A percentile compares a stretch with the other conserved stretches of the same genome.
Evolutionary conservation across 2,888 invertebrate genomes (phyloP).

Genomic region (Rhamnusium bicolor): DNA sequence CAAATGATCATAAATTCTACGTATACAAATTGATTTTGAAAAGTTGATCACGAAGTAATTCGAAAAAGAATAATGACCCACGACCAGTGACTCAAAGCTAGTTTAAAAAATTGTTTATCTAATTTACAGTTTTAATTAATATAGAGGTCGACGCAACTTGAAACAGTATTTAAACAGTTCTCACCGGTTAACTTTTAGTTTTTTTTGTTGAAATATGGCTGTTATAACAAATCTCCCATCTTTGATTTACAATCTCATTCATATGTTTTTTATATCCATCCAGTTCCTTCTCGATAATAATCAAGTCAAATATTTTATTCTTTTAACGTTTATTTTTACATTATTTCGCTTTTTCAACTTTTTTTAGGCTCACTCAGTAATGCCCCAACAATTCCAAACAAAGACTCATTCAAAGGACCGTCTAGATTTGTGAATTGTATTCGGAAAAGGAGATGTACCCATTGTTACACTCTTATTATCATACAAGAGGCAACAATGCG

Average conservation of each 20-base stretch:
- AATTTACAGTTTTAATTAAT: neutral
- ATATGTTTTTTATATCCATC: neutral
- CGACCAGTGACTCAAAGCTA: neutral
- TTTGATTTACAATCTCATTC: neutral
- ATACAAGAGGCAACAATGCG: constrained; percentile 60
- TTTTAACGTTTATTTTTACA: neutral
- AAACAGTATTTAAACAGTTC: neutral
- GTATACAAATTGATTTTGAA: neutral
- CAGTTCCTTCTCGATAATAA: neutral
- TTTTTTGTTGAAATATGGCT: neutral
- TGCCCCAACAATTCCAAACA: constrained; percentile 37
- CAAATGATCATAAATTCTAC: neutral
- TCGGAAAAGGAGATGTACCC: constrained; percentile 58
- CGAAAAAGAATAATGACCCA: neutral
- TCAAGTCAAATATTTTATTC: neutral
- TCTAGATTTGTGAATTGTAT: constrained; percentile 57
- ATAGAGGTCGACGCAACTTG: neutral
- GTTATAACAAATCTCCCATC: neutral
- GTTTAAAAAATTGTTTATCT: neutral
- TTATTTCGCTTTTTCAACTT: too few species aligned
- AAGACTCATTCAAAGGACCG: constrained; percentile 46
- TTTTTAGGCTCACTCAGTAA: constrained; percentile 40
- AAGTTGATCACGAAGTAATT: neutral
- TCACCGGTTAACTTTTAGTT: neutral
- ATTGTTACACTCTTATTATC: constrained; percentile 62